Evolutionary conservation across 2,113 vertebrate genomes (phyloP).

Genomic region (Epinephelus lanceolatus): DNA sequence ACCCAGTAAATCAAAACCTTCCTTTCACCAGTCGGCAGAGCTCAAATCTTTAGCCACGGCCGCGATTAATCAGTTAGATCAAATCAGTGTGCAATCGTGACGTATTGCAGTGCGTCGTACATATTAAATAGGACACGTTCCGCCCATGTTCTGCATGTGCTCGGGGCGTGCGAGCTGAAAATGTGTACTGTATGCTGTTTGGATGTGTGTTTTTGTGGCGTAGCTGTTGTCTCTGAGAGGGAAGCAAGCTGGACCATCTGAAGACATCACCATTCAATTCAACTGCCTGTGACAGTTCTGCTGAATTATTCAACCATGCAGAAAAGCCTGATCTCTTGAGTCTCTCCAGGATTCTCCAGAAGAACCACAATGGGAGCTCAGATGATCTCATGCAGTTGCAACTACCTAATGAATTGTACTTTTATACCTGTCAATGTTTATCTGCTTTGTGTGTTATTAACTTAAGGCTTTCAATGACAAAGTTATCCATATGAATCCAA

Average conservation of each 20-base stretch:
- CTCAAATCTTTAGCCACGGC: conserved; percentile 18
- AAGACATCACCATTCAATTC: conserved; percentile 50
- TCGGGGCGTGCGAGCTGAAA: neutral
- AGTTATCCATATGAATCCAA: conserved; percentile 23
- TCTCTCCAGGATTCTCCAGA: conserved; percentile 33
- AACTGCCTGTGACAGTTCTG: conserved; percentile 51
- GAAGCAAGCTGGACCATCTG: conserved; percentile 45
- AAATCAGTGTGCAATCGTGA: conserved; percentile 24
- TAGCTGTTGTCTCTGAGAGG: conserved; percentile 15
- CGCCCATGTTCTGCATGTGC: conserved; percentile 1
- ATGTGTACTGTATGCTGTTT: neutral
- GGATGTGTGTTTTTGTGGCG: conserved; percentile 19
- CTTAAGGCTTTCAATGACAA: conserved; percentile 2
- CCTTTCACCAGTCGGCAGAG: conserved; percentile 24
- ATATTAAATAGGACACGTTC: conserved; percentile 20
- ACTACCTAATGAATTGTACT: neutral
- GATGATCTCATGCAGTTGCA: neutral
- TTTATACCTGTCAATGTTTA: neutral
- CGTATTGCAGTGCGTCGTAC: conserved; percentile 1
- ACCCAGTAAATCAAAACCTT: conserved; percentile 27
- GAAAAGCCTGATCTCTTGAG: conserved; percentile 46
- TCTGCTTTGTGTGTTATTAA: neutral
- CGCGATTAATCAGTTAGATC: conserved; percentile 42
- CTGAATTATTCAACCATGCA: conserved; percentile 67
- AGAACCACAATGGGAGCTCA: conserved; percentile 17